Evolutionary conservation across 92 coral and sea anemone species (phyloP).

Genomic region (Porites rus): DNA sequence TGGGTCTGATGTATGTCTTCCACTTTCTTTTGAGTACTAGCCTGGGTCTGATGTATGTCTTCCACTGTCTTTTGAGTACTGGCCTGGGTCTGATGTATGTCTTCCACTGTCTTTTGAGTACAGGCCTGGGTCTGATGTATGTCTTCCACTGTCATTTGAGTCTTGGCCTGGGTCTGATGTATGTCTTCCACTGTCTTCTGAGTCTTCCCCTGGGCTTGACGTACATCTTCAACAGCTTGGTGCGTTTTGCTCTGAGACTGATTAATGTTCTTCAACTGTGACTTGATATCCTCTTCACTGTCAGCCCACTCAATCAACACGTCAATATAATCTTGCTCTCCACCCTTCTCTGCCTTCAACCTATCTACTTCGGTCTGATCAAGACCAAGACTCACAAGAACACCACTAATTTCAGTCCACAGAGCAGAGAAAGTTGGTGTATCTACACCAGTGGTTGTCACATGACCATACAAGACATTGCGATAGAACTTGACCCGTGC

Average conservation of each 20-base stretch:
- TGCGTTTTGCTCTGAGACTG: neutral
- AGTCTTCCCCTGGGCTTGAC: neutral
- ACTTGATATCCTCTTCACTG: conserved; percentile 8
- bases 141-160: too few relatives aligned
- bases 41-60: too few relatives aligned
- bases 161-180: too few relatives aligned
- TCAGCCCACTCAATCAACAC: conserved; percentile 17
- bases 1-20: too few relatives aligned
- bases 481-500: conserved; percentile 71
- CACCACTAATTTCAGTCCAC: conserved; percentile 66
- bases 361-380: conserved; percentile 49
- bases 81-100: too few relatives aligned
- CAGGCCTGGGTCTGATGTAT: too few relatives aligned
- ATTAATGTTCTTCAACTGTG: neutral
- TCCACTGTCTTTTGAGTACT: too few relatives aligned
- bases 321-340: conserved; percentile 12
- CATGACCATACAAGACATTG: conserved; percentile 62
- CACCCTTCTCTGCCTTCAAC: conserved; percentile 23
- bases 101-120: too few relatives aligned
- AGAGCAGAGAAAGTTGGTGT: conserved; percentile 35
- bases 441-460: conserved; percentile 43
- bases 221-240: neutral
- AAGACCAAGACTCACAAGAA: conserved; percentile 60
- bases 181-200: too few relatives aligned
- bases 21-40: too few relatives aligned